Evolutionary conservation across 2,888 invertebrate genomes (phyloP).

Genomic region (Thera britannica): DNA sequence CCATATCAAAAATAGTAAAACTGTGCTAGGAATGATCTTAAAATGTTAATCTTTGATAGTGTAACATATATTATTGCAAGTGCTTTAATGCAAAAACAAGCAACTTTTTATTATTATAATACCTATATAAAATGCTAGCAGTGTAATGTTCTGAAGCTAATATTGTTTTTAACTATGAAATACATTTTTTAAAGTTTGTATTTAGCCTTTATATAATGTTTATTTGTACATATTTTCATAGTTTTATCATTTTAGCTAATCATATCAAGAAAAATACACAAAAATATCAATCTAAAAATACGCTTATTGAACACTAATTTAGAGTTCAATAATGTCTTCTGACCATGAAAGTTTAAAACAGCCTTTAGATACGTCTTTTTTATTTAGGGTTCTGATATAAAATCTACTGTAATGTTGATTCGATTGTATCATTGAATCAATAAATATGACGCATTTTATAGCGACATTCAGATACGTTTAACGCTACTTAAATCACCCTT

Average conservation of each 20-base stretch:
- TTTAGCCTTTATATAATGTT: slow-evolving; percentile 40
- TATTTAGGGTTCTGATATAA: not conserved
- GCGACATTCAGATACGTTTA: too few relatives aligned
- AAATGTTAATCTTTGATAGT: slow-evolving; percentile 34
- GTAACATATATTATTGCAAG: slow-evolving; percentile 24
- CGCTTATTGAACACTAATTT: slow-evolving; percentile 19
- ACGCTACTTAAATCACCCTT: too few relatives aligned
- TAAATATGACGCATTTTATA: too few relatives aligned
- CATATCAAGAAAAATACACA: slow-evolving; percentile 44
- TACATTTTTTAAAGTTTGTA: slow-evolving; percentile 40
- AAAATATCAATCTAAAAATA: slow-evolving; percentile 38
- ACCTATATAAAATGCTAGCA: slow-evolving; percentile 29
- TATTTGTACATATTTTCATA: slow-evolving; percentile 40
- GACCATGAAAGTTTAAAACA: not conserved
- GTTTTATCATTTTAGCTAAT: slow-evolving; percentile 41
- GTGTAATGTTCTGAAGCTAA: slow-evolving; percentile 33
- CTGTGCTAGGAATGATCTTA: slow-evolving; percentile 71
- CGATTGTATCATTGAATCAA: too few relatives aligned
- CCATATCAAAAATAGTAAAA: slow-evolving; percentile 82
- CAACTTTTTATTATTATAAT: slow-evolving; percentile 20
- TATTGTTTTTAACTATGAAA: slow-evolving; percentile 30
- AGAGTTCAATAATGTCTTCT: not conserved
- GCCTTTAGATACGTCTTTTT: not conserved
- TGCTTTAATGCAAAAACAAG: slow-evolving; percentile 30
- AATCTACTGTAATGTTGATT: too few relatives aligned